Base-by-base conservation (phyloP, 2,888 invertebrate species). In the Pilophorus perplexus region DNA sequence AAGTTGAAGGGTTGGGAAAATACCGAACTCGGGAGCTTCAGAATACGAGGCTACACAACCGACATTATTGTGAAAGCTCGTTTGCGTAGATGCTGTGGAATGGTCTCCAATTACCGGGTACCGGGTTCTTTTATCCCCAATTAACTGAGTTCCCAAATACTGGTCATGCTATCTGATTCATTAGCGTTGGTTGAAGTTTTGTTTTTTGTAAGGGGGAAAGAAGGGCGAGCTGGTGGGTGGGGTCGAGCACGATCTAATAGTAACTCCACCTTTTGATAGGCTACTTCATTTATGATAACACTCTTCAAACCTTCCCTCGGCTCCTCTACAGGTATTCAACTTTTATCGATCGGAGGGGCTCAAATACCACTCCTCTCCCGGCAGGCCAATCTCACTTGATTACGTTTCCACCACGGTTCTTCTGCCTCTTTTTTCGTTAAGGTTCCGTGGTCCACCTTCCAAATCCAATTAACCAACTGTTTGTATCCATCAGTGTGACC, bases 261-360 rank as follows among this genome's bases (percentile, higher is more conserved):
- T 64, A 40, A 64, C 64, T 54, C 52, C 64, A 50, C 64, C 50
- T 54, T 33, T 54, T 37, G 64, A 64, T 64, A 64, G 64, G 64
- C 64, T 64, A 64, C 64, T 64, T 64, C 64, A 64, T 64, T 64
- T 64, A 64, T 64, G 64, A 64, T 64, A 52, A 54, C 64, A 64
- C 64, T 52, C 64, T 62, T 62, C 46, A 62, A 62, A 62, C 46
- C 46, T 46, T 22, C 62, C 48, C 46, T 46, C 28, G 25, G 14
- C 22, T 18, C 48, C 46, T 62, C 62, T 46, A 62, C 62, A 46
- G 62, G 62, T 33, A 62, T 62, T 48, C 62, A 28, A 46, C 62
- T 62, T 48, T 48, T 62, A 62, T 62, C 48, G 62, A 62, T 62
- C 46, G 46, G 33, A 42, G n/a, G 25, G 20, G 22, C 59, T 42